These are phyloP conservation scores for Mormyrops boulengeri DNA, from an alignment of 2,797 vertebrate genomes.

Conservation along the genomic window DNA sequence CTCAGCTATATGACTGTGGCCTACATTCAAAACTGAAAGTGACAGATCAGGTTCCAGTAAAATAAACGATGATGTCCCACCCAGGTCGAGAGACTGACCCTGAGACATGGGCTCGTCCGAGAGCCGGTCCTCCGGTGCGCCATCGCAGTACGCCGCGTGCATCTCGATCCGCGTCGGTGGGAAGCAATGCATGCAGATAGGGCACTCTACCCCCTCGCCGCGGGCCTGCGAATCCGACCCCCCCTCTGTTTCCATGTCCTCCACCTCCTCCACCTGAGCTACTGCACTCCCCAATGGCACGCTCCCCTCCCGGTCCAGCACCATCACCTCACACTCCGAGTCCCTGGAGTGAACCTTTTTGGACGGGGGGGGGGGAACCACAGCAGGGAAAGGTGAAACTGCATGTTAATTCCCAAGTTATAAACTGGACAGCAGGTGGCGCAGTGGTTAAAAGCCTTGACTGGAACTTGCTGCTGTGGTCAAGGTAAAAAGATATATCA, in stretches of 20 bases:
- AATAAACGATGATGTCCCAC: not conserved
- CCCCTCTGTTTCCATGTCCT: constrained; percentile 26
- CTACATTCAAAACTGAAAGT: not conserved
- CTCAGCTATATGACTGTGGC: not conserved
- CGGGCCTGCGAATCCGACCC: not conserved
- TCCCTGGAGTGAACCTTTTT: not conserved
- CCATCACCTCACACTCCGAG: not conserved
- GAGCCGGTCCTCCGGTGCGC: constrained; percentile 38
- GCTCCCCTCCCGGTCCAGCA: constrained; percentile 8
- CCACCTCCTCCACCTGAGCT: constrained; percentile 21
- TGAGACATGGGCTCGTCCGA: constrained; percentile 26
- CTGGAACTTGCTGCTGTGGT: not conserved
- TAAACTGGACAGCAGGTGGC: not conserved
- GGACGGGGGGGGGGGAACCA: not conserved
- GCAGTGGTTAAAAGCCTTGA: not conserved
- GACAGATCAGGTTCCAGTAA: not conserved
- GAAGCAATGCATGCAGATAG: constrained; percentile 74
- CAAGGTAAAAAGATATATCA: not conserved
- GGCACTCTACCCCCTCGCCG: constrained; percentile 59
- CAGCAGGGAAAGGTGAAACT: not conserved
- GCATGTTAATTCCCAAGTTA: not conserved
- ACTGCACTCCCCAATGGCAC: not conserved
- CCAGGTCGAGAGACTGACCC: constrained; percentile 2
- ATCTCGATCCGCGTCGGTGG: constrained; percentile 64
- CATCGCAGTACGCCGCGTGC: constrained; percentile 85